A percentile compares a stretch with the other conserved stretches of the same genome.
Conservation (phyloP, 2,888 invertebrate species). For the Spialia ferax region DNA sequence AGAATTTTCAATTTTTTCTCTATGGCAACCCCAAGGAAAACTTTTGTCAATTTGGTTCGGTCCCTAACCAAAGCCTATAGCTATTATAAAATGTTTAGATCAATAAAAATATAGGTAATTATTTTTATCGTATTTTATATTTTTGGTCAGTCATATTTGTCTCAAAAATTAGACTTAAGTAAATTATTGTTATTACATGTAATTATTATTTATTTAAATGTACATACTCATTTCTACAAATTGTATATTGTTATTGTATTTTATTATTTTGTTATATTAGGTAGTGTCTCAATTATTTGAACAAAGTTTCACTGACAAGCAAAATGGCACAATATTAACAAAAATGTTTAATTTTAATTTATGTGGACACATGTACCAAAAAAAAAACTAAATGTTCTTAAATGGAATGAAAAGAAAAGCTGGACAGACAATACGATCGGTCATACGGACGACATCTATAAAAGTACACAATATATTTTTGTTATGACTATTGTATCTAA, state of each 20-base stretch:
- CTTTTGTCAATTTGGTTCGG: slow-evolving; percentile 10
- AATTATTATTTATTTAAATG: slow-evolving; percentile 29
- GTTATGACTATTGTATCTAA: slow-evolving; percentile 73
- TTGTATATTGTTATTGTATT: slow-evolving; percentile 27
- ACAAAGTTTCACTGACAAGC: slow-evolving; percentile 36
- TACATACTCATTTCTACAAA: slow-evolving; percentile 19
- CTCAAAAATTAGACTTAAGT: slow-evolving; percentile 40
- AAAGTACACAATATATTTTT: slow-evolving; percentile 78
- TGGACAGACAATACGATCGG: slow-evolving; percentile 63
- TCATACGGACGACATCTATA: slow-evolving; percentile 55
- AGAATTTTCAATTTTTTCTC: slow-evolving; percentile 1
- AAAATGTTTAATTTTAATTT: slow-evolving; percentile 60
- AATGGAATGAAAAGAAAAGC: slow-evolving; percentile 53
- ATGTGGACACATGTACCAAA: slow-evolving; percentile 77
- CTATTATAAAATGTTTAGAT: slow-evolving; percentile 13
- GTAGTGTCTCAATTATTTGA: slow-evolving; percentile 3
- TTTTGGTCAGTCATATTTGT: slow-evolving; percentile 34
- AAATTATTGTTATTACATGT: slow-evolving; percentile 23
- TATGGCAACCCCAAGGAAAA: slow-evolving; percentile 13
- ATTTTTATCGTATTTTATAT: slow-evolving; percentile 13
- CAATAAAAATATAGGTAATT: background rate
- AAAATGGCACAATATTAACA: slow-evolving; percentile 66
- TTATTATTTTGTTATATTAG: slow-evolving; percentile 44
- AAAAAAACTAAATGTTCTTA: slow-evolving; percentile 65
- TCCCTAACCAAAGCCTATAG: slow-evolving; percentile 12